Conservation (phyloP, 2,888 invertebrate species). For the Keiferia lycopersicella region DNA sequence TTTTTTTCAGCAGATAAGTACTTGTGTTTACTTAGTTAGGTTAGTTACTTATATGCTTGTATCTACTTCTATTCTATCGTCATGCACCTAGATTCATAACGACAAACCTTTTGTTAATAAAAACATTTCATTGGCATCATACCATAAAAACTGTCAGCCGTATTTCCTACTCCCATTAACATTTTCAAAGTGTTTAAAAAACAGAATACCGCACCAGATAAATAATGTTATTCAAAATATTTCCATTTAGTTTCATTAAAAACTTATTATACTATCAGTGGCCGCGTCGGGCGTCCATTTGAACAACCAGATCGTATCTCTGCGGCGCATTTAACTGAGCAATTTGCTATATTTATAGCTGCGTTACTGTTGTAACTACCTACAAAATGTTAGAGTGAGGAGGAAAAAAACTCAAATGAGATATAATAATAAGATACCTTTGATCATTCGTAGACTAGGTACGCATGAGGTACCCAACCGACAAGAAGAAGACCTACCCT, state of each 20-base stretch:
- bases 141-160: not conserved
- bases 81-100: too few species aligned
- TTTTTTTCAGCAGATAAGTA: too few species aligned
- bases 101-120: not conserved
- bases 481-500: too few species aligned
- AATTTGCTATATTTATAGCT: constrained; percentile 33
- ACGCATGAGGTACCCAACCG: too few species aligned
- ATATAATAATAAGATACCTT: too few species aligned
- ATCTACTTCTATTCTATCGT: too few species aligned
- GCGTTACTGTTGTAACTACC: not conserved
- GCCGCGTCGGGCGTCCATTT: constrained; percentile 25
- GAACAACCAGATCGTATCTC: constrained; percentile 34
- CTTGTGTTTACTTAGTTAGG: too few species aligned
- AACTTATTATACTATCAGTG: constrained; percentile 29
- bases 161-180: constrained; percentile 1
- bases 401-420: not conserved
- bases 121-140: not conserved
- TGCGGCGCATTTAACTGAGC: constrained; percentile 37
- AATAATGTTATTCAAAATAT: constrained; percentile 17
- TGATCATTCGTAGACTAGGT: too few species aligned
- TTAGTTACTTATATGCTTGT: too few species aligned
- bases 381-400: not conserved
- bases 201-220: constrained; percentile 1
- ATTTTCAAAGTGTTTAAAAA: not conserved
- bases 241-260: constrained; percentile 23